Percentiles rank a stretch among this genome's conserved stretches.
Conservation (phyloP, 2,113 vertebrate species). For the Thermophis baileyi region DNA sequence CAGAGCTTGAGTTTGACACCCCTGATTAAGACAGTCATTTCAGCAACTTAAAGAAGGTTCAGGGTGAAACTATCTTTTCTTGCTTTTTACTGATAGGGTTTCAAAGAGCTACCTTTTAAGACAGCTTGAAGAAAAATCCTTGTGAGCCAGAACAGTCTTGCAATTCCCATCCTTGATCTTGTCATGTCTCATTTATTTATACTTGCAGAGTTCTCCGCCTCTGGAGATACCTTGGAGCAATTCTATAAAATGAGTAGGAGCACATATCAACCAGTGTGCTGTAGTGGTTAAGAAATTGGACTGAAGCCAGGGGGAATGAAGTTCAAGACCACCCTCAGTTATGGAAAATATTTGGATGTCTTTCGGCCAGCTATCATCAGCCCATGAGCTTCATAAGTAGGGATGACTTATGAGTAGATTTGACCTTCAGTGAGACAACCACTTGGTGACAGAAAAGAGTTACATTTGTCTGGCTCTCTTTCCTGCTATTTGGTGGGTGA, state of each 20-base stretch:
- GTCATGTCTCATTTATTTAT: neutral
- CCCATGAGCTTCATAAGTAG: neutral
- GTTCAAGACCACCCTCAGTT: neutral
- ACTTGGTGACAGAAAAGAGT: neutral
- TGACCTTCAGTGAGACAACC: neutral
- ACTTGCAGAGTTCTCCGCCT: neutral
- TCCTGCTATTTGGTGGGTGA: neutral
- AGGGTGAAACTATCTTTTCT: neutral
- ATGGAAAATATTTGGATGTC: neutral
- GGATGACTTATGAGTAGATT: neutral
- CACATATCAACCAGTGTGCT: neutral
- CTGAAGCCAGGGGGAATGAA: neutral
- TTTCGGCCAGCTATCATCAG: neutral
- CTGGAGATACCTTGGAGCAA: neutral
- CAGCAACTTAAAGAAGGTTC: neutral
- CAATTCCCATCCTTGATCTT: neutral
- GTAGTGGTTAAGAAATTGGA: neutral
- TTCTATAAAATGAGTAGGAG: neutral
- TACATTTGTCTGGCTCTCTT: neutral
- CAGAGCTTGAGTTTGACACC: no score
- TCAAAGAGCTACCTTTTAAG: neutral
- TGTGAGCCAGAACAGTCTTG: neutral
- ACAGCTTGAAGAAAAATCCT: neutral
- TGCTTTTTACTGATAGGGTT: neutral
- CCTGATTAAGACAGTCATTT: neutral